phyloP scores from a whole-genome alignment of 2,888 invertebrate genomes.

The Beris morrisii region DNA sequence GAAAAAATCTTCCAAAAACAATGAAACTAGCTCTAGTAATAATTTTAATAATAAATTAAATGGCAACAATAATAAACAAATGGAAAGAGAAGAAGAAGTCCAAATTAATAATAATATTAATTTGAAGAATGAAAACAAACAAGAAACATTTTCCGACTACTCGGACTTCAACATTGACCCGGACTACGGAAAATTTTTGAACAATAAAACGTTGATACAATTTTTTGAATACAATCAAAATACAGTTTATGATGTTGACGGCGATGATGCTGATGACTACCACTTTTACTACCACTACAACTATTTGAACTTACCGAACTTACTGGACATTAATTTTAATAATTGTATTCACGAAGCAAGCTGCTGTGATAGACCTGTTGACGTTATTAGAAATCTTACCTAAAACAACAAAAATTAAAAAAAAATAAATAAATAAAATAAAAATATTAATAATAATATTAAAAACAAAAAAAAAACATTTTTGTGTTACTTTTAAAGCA shows the following conservation, averaged over 20 bases:
- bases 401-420: slow-evolving; percentile 28
- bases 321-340: slow-evolving; percentile 26
- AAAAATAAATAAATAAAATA: neutral
- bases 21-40: slow-evolving; percentile 37
- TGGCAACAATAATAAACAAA: slow-evolving; percentile 1
- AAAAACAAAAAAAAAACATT: slow-evolving; percentile 18
- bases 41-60: slow-evolving; percentile 32
- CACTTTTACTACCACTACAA: slow-evolving; percentile 12
- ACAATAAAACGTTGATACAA: neutral
- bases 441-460: too few relatives aligned
- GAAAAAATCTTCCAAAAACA: slow-evolving; percentile 38
- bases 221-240: slow-evolving; percentile 10
- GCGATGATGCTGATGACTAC: slow-evolving; percentile 11
- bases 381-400: slow-evolving; percentile 36
- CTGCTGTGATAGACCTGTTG: slow-evolving; percentile 43
- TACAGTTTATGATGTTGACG: slow-evolving; percentile 5
- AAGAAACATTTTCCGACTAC: neutral
- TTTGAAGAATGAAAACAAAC: slow-evolving; percentile 4
- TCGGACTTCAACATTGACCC: neutral
- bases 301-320: slow-evolving; percentile 7
- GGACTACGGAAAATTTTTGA: neutral
- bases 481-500: slow-evolving; percentile 25
- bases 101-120: neutral
- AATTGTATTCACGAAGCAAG: slow-evolving; percentile 41
- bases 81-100: slow-evolving; percentile 8